A percentile compares a stretch with the other conserved stretches of the same genome.
Conservation (phyloP, 2,797 vertebrate species). For the Pseudocheirus occidentalis region DNA sequence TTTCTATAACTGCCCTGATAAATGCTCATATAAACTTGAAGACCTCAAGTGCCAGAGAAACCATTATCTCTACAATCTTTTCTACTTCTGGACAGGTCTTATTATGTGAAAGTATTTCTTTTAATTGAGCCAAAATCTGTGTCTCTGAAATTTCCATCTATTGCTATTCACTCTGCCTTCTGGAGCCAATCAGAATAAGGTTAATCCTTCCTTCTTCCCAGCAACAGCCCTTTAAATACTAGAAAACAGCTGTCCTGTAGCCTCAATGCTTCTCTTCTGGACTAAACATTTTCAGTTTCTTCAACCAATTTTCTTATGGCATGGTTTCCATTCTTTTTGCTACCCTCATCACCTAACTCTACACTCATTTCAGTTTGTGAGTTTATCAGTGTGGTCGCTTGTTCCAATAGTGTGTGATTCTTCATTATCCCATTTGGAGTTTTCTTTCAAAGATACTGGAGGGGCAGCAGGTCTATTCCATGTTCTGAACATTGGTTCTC, state of each 20-base stretch:
- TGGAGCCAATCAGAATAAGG: neutral
- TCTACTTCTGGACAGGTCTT: neutral
- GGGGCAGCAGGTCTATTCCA: neutral
- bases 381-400: neutral
- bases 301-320: neutral
- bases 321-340: accelerated
- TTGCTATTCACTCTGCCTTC: neutral
- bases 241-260: neutral
- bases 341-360: neutral
- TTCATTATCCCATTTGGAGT: neutral
- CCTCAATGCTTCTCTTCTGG: neutral
- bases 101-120: neutral
- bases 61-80: neutral
- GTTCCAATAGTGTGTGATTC: neutral
- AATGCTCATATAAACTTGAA: neutral
- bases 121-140: neutral
- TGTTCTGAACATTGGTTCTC: neutral
- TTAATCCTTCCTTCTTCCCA: neutral
- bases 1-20: neutral
- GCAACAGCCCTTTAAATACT: neutral
- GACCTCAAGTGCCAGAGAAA: neutral
- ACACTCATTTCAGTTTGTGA: neutral
- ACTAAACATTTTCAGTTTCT: neutral
- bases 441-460: neutral
- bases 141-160: neutral